Evolutionary conservation across 2,797 vertebrate genomes (phyloP).

Genomic region (Clarias laeviceps): DNA sequence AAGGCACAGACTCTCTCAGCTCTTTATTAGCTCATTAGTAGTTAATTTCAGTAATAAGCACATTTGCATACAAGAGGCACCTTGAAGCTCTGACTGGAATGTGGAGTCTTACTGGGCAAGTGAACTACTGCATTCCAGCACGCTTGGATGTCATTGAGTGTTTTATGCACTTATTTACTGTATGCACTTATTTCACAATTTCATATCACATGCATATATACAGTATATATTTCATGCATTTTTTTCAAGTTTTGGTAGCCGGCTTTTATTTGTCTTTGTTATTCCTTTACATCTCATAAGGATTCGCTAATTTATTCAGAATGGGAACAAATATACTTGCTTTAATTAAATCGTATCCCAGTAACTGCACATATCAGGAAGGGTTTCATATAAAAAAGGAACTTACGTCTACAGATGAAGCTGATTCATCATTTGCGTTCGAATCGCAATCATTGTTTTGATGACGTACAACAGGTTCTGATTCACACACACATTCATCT

Average conservation of each 20-base stretch:
- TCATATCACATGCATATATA: neutral
- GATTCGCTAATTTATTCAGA: neutral
- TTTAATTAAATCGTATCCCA: neutral
- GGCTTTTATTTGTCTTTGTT: neutral
- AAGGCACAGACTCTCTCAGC: neutral
- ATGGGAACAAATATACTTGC: neutral
- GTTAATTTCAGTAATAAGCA: slow-evolving; percentile 11
- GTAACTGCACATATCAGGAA: neutral
- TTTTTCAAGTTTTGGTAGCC: neutral
- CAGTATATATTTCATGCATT: too few species aligned
- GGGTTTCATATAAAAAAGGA: neutral
- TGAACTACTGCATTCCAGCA: neutral
- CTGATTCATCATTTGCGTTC: neutral
- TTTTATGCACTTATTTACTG: slow-evolving; percentile 1
- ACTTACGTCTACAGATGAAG: neutral
- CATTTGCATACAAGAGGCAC: slow-evolving; percentile 17
- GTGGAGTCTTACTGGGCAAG: neutral
- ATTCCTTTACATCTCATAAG: neutral
- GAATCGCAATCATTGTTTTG: neutral
- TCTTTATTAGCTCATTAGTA: slow-evolving; percentile 23
- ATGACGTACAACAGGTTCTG: slow-evolving; percentile 1
- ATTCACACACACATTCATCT: neutral
- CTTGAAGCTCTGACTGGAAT: neutral
- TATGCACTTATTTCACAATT: neutral
- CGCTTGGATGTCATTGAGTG: slow-evolving; percentile 1